Evolutionary conservation across 2,888 invertebrate species (phyloP).

Genomic region (Acronicta leporina): DNA sequence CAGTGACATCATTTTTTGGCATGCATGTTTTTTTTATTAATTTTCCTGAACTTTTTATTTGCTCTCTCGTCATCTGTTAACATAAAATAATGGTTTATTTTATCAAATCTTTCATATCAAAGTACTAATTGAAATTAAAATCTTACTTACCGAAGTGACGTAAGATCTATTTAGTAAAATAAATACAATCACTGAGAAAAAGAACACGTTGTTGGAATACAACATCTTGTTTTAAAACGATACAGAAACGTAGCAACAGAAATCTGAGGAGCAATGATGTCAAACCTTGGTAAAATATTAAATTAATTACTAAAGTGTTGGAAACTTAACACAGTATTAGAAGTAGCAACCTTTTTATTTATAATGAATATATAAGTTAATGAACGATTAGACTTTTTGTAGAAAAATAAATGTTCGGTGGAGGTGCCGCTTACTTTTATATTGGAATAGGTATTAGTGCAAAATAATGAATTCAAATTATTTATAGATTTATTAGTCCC

Average conservation of each 20-base stretch:
- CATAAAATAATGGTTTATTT: background rate
- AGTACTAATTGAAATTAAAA: background rate
- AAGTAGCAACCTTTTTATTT: constrained; percentile 16
- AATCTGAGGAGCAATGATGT: constrained; percentile 16
- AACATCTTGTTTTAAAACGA: constrained; percentile 21
- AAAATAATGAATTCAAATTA: constrained; percentile 48
- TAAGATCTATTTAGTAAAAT: constrained; percentile 12
- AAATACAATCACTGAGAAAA: constrained; percentile 25
- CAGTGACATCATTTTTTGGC: constrained; percentile 67
- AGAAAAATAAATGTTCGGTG: background rate
- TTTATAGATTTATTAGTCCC: constrained; percentile 46
- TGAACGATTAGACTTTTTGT: constrained; percentile 2
- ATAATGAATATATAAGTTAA: constrained; percentile 7
- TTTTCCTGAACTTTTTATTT: constrained; percentile 69
- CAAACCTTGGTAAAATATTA: constrained; percentile 20
- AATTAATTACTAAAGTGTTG: constrained; percentile 25
- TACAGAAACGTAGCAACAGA: background rate
- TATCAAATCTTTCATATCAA: background rate
- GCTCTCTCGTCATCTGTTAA: constrained; percentile 70
- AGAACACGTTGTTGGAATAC: constrained; percentile 2
- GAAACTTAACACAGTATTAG: constrained; percentile 19
- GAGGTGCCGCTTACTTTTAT: background rate
- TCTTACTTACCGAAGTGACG: constrained; percentile 42
- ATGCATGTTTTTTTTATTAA: constrained; percentile 69
- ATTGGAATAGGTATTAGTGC: background rate